Base-by-base conservation (phyloP, 2,888 invertebrate species). In the Cosmopolites sordidus region DNA sequence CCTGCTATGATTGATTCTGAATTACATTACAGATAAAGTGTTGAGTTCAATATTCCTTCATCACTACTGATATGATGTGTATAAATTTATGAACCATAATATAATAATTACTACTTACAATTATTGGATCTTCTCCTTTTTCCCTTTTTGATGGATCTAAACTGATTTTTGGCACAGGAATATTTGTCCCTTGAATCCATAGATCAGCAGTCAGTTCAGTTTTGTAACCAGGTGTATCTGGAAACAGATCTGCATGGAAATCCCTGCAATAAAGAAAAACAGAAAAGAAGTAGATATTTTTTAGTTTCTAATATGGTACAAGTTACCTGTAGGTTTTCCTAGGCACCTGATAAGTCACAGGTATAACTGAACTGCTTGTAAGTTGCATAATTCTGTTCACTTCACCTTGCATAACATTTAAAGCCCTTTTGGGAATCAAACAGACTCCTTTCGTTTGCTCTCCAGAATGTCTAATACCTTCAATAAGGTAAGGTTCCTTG, bases 381-480 rank as follows among this genome's bases (percentile, higher is more conserved):
- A 97, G 78, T 68, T 96, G 90, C 49, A 96, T 77, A 42, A 97
- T 80, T 60, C 95, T 78, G 75, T 95, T 93, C 2, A 97, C 96
- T 76, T 97, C 97, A 1, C 94, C 95, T 64, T 92, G 89, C 96
- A 97, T 97, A n/a, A 96, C 92, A 64, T 89, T 86, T 33, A 97
- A 76, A 0, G 92, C 92, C 52, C 93, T 78, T 76, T 97, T 97
- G 4, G 95, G 92, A 42, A 95, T 88, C 58, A 96, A 72, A 65
- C 93, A 92, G 1, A 92, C 92, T 2, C 96, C 96, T 71, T 95
- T 94, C 0, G 93, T 93, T 73, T 96, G 96, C 67, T 95, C 94
- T n/a, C 92, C 86, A 15, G 89, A 89, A 76, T 92, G 91, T 49
- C 89, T 79, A 57, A 89, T 75, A 16, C 95, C 93, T 73, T 93